Evolutionary conservation across 1,140 invertebrate species (phyloP).

Genomic region (Drosophila virilis): DNA sequence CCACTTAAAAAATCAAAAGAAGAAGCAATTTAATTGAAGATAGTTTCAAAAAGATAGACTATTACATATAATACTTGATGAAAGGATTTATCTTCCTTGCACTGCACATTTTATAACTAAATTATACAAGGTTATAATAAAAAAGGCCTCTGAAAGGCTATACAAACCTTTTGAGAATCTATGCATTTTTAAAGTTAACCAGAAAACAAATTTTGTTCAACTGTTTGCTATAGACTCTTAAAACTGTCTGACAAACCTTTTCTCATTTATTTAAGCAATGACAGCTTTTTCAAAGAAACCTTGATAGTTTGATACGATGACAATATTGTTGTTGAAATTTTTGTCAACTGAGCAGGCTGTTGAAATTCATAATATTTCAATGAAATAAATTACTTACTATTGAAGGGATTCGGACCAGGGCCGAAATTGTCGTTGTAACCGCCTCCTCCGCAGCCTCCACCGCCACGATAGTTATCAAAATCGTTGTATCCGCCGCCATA

Average conservation of each 20-base stretch:
- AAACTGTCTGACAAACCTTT: not conserved
- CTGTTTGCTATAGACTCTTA: too few relatives aligned
- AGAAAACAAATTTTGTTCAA: too few relatives aligned
- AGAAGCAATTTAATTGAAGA: not conserved
- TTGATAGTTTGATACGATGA: slow-evolving; percentile 1
- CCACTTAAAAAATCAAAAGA: slow-evolving; percentile 46
- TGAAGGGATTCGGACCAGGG: slow-evolving; percentile 71
- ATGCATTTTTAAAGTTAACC: too few relatives aligned
- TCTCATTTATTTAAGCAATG: not conserved
- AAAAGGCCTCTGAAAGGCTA: too few relatives aligned
- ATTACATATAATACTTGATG: too few relatives aligned
- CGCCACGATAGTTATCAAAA: slow-evolving; percentile 64
- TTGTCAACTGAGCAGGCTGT: not conserved
- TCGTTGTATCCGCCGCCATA: slow-evolving; percentile 65
- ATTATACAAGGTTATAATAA: too few relatives aligned
- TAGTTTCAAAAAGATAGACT: not conserved
- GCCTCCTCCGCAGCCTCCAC: slow-evolving; percentile 43
- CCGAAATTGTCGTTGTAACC: slow-evolving; percentile 72
- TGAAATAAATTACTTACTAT: slow-evolving; percentile 56
- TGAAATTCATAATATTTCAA: not conserved
- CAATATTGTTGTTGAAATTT: not conserved
- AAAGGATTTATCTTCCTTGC: too few relatives aligned
- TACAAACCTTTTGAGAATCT: too few relatives aligned
- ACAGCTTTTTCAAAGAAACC: not conserved
- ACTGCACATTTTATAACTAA: too few relatives aligned